Percentiles rank a stretch among this genome's conserved stretches.
Evolutionary conservation across 2,113 vertebrate genomes (phyloP).

Genomic region (Fregetta grallaria): DNA sequence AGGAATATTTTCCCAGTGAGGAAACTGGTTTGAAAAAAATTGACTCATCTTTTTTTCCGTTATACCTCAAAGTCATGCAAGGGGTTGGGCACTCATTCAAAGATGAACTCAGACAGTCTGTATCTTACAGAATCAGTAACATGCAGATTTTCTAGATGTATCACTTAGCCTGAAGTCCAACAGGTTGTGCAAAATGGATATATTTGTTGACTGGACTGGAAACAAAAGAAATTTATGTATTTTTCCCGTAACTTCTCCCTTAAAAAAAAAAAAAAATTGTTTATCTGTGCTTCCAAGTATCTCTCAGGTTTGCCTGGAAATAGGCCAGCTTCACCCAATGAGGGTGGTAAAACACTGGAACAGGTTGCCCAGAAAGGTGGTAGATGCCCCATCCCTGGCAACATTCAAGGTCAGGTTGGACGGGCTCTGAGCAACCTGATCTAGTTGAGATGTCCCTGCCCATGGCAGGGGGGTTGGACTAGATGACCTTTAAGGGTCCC

Average conservation of each 20-base stretch:
- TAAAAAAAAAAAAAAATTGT: neutral
- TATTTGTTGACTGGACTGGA: neutral
- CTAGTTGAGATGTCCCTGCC: too few relatives aligned
- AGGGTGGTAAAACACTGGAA: too few relatives aligned
- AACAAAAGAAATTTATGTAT: neutral
- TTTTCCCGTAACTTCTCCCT: neutral
- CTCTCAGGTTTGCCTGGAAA: neutral
- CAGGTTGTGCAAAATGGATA: neutral
- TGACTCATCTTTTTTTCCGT: neutral
- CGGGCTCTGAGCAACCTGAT: too few relatives aligned
- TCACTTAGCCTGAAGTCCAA: neutral
- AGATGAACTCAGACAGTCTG: neutral
- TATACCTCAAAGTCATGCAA: neutral
- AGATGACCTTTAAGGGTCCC: too few relatives aligned
- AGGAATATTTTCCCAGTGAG: conserved; percentile 33
- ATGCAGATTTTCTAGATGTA: neutral
- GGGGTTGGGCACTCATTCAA: neutral
- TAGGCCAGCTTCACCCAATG: neutral
- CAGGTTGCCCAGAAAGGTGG: too few relatives aligned
- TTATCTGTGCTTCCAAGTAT: neutral
- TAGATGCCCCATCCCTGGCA: too few relatives aligned
- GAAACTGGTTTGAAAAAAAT: conserved; percentile 5
- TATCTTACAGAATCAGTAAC: neutral
- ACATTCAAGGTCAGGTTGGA: too few relatives aligned
- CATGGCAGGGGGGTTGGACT: too few relatives aligned